Conservation (phyloP, 64 coral and sea anemone genomes). For the Montipora cactus region DNA sequence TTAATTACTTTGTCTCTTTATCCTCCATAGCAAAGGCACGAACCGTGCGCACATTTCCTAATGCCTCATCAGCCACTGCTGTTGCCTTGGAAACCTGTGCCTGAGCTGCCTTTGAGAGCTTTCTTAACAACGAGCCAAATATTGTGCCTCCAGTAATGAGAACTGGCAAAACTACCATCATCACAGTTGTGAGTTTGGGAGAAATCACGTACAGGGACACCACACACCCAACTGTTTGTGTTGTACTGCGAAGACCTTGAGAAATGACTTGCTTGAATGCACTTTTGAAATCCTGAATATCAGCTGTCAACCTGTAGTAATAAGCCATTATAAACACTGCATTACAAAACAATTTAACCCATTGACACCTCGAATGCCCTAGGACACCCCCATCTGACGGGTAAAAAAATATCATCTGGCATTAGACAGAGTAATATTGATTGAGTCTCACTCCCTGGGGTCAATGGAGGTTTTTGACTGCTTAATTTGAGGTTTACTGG, state of each 20-base stretch:
- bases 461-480: too few relatives aligned
- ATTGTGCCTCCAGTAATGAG: constrained; percentile 81
- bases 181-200: constrained; percentile 80
- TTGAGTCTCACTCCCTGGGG: too few relatives aligned
- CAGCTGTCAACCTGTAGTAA: constrained; percentile 73
- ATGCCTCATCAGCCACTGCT: constrained; percentile 91
- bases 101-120: constrained; percentile 86
- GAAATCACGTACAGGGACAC: constrained; percentile 89
- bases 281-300: constrained; percentile 98
- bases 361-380: too few relatives aligned
- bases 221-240: constrained; percentile 94
- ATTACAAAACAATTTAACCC: too few relatives aligned
- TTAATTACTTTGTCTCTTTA: constrained; percentile 86
- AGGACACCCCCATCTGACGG: too few relatives aligned
- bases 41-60: constrained; percentile 96
- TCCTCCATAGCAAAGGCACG: constrained; percentile 98
- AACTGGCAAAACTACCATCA: constrained; percentile 66
- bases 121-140: constrained; percentile 86
- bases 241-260: constrained; percentile 85
- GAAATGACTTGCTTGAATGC: constrained; percentile 97
- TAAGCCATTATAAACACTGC: background rate
- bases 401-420: too few relatives aligned
- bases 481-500: too few relatives aligned
- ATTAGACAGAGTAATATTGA: too few relatives aligned
- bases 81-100: constrained; percentile 95